Percentiles rank a stretch among this genome's conserved stretches.
Evolutionary conservation across 2,797 vertebrate genomes (phyloP).

Genomic region (Leptoclinus maculatus): DNA sequence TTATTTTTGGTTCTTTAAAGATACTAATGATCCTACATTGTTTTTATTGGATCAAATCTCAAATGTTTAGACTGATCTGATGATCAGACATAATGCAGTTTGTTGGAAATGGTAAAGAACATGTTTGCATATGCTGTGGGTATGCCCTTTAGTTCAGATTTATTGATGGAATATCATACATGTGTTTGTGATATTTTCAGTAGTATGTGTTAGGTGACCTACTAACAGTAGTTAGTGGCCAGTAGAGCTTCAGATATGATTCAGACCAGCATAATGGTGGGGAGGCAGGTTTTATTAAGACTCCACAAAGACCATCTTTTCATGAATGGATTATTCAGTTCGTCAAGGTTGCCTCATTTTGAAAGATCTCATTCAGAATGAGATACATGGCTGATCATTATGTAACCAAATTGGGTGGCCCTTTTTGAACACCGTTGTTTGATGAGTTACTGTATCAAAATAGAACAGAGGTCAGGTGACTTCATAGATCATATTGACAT

Average conservation of each 20-base stretch:
- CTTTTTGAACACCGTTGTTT: neutral
- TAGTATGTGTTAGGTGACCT: neutral
- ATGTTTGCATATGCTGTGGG: neutral
- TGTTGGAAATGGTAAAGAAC: neutral
- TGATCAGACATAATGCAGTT: neutral
- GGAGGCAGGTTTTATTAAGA: neutral
- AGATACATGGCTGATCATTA: neutral
- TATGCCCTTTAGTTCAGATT: neutral
- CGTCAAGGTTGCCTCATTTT: neutral
- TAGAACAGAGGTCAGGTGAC: neutral
- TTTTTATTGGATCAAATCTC: neutral
- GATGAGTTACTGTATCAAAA: neutral
- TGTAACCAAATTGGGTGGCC: neutral
- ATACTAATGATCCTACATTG: neutral
- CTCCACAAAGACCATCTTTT: neutral
- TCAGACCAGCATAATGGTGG: neutral
- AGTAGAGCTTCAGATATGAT: conserved; percentile 3
- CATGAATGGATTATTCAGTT: conserved; percentile 4
- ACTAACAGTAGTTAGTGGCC: neutral
- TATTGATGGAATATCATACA: neutral
- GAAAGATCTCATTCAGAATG: neutral
- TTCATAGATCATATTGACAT: neutral
- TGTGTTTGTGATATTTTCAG: neutral
- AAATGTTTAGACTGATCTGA: neutral
- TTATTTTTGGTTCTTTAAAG: neutral